Conservation (phyloP, 2,888 invertebrate species). For the Lasioglossum zephyrum region DNA sequence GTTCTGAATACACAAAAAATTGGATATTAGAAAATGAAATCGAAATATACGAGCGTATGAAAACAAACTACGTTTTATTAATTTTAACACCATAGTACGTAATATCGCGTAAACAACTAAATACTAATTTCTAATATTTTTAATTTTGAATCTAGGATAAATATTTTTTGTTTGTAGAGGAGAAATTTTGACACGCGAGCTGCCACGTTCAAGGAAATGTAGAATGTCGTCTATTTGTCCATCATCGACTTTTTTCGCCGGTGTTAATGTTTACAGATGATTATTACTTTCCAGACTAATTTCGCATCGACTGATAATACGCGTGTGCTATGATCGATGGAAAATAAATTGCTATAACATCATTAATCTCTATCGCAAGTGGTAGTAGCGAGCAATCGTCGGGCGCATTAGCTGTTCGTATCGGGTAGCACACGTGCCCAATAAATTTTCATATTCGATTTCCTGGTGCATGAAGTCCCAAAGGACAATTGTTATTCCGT, state of each 20-base stretch:
- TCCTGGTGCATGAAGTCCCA: background rate
- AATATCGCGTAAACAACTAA: no score
- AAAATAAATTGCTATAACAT: slow-evolving; percentile 6
- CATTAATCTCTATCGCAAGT: slow-evolving; percentile 12
- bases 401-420: background rate
- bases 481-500: background rate
- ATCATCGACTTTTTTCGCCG: background rate
- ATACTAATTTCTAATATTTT: background rate
- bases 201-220: background rate
- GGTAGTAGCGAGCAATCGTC: slow-evolving; percentile 2
- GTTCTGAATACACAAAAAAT: no score
- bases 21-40: no score
- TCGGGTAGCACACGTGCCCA: background rate
- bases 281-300: background rate
- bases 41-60: no score
- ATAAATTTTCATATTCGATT: slow-evolving; percentile 12
- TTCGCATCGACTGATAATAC: background rate
- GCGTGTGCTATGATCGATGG: background rate
- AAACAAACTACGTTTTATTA: no score
- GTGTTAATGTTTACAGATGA: slow-evolving; percentile 8
- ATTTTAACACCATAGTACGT: no score
- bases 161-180: background rate
- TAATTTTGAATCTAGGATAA: background rate
- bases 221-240: background rate
- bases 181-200: background rate